Evolutionary conservation across 1,140 invertebrate genomes (phyloP), one percentile per base, ranked within the genome.

Genomic region (Arctopsyche grandis): DNA sequence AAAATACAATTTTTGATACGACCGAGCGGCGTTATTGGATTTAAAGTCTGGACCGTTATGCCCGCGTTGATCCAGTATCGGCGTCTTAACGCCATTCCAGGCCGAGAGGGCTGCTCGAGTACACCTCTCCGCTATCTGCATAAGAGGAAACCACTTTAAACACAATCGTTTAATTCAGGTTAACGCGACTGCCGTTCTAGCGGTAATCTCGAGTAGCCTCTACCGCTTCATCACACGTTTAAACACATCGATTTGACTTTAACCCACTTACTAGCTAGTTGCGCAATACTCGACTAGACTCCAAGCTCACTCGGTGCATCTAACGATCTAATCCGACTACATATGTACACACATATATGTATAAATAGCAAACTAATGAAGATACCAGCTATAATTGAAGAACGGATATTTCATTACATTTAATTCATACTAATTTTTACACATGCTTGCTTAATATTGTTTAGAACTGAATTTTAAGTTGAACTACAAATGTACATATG

Each of bases 81-180:
- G 19, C 14, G 19, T 21, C 14, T 16, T 56, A 43, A 26, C 66
- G 29, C 24, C 66, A 24, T 69, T 60, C 56, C 56, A 19, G 12
- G 21, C 69, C 9, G 69, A 38, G 12, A 48, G 21, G 69, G 29
- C 26, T 16, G 69, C 26, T 71, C 14, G 66, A 21, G 21, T 60
- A 60, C 5, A 69, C 66, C 29, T 29, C 9, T 69, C 22, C 24
- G 52, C 60, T 69, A 69, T 69, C 24, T 71, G 69, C 69, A 71
- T 71, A 71, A 21, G 19, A 26, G 48, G 24, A 66, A 24, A 66
- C n/a, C 24, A 26, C 63, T 46, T 5, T 22, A 12, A 16, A 22
- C 69, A 71, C 38, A 71, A 71, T 71, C 16, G 24, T 71, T 71
- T 71, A 71, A 71, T 46, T 71, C 69, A 71, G 69, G 69, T 71